Conservation (phyloP, 2,113 vertebrate species). For the Syrmaticus mikado region DNA sequence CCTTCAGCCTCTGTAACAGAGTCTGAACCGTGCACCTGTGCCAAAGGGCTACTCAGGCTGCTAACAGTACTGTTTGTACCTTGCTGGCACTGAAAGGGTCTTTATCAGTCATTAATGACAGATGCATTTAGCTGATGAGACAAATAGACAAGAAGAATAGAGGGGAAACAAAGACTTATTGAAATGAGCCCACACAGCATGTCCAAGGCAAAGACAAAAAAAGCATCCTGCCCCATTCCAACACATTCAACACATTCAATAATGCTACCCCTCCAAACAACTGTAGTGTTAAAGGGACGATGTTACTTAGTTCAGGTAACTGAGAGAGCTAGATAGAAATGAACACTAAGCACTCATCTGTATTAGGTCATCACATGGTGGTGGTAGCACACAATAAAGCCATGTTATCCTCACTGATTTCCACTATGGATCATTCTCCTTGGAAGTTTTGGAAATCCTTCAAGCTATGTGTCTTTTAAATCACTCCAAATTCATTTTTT, state of each 20-base stretch:
- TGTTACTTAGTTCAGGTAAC: accelerated
- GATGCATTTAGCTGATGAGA: not conserved
- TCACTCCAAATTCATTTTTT: not conserved
- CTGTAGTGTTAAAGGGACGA: not conserved
- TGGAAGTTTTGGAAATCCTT: not conserved
- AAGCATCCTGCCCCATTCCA: not conserved
- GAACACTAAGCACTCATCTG: not conserved
- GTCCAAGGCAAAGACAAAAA: not conserved
- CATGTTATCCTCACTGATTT: not conserved
- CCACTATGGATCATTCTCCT: not conserved
- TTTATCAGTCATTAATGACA: not conserved
- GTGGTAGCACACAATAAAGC: not conserved
- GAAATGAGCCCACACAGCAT: not conserved
- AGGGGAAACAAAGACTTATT: accelerated
- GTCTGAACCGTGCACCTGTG: accelerated
- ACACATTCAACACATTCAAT: not conserved
- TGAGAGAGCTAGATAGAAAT: not conserved
- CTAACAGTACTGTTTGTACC: not conserved
- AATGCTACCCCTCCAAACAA: not conserved
- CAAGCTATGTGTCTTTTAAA: not conserved
- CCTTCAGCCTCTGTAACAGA: not conserved
- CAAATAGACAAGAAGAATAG: not conserved
- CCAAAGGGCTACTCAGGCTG: not conserved
- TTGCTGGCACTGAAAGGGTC: not conserved
- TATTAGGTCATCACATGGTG: not conserved